phyloP scores from a whole-genome alignment of 2,797 vertebrate genomes.

The Phataginus tricuspis region DNA sequence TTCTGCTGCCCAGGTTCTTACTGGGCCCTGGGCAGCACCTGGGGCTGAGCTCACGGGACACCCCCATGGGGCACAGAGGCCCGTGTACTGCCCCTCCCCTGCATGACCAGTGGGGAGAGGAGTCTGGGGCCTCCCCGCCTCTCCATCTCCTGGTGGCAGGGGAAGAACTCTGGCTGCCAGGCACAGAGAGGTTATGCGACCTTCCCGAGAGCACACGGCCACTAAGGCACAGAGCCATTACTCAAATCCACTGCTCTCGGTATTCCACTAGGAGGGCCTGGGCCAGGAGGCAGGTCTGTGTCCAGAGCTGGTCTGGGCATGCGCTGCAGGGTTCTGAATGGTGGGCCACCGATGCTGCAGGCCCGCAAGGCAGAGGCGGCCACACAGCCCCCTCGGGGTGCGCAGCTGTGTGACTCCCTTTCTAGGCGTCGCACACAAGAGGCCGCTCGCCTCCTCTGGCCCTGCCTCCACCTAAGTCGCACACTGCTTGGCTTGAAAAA shows the following conservation, averaged over 20 bases:
- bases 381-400: neutral
- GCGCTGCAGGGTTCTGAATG: fast-evolving
- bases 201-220: neutral
- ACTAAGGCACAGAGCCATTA: neutral
- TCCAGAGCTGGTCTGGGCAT: neutral
- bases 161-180: neutral
- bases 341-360: fast-evolving
- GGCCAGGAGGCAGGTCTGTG: neutral
- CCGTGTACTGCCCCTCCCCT: neutral
- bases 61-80: neutral
- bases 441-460: neutral
- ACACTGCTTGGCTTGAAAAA: neutral
- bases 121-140: neutral
- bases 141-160: neutral
- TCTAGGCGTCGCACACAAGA: fast-evolving
- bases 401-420: fast-evolving
- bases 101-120: neutral
- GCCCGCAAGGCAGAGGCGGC: neutral
- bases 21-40: slow-evolving; percentile 50
- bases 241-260: neutral
- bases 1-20: neutral
- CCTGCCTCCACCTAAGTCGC: neutral
- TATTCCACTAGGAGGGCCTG: neutral
- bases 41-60: neutral
- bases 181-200: neutral